phyloP scores from a whole-genome alignment of 2,113 vertebrate genomes.

The Cavia aperea region DNA sequence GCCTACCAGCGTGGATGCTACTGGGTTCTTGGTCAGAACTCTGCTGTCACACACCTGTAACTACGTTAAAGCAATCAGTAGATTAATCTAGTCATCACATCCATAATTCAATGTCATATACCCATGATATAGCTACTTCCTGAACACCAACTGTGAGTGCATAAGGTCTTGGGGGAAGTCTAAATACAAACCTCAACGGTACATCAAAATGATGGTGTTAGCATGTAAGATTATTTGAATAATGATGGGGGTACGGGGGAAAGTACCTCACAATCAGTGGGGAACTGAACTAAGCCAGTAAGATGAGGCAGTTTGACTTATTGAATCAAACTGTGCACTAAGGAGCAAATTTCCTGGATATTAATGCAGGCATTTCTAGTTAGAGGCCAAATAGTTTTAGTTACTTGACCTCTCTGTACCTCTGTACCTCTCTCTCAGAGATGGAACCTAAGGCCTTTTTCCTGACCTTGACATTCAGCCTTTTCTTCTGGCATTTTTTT shows the following conservation, averaged over 20 bases:
- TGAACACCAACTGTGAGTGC: too few species aligned
- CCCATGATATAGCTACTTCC: neutral
- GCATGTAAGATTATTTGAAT: neutral
- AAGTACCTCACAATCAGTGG: neutral
- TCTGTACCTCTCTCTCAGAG: neutral
- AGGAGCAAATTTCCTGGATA: neutral
- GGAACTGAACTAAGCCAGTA: neutral
- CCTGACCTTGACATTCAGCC: neutral
- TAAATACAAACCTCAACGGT: neutral
- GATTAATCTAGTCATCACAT: neutral
- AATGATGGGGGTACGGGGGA: rapidly evolving
- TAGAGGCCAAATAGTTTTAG: neutral
- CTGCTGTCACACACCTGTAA: too few species aligned
- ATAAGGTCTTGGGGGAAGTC: too few species aligned
- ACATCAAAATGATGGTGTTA: neutral
- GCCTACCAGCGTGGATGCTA: too few species aligned
- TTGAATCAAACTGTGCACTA: too few species aligned
- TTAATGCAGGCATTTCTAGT: neutral
- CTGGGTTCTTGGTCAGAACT: too few species aligned
- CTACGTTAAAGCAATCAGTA: neutral
- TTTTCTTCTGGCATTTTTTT: neutral
- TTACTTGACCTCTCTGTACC: neutral
- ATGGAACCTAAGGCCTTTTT: neutral
- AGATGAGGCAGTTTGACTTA: neutral
- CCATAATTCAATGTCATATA: neutral